Conservation (phyloP, 2,113 vertebrate genomes). For the Vidua macroura region DNA sequence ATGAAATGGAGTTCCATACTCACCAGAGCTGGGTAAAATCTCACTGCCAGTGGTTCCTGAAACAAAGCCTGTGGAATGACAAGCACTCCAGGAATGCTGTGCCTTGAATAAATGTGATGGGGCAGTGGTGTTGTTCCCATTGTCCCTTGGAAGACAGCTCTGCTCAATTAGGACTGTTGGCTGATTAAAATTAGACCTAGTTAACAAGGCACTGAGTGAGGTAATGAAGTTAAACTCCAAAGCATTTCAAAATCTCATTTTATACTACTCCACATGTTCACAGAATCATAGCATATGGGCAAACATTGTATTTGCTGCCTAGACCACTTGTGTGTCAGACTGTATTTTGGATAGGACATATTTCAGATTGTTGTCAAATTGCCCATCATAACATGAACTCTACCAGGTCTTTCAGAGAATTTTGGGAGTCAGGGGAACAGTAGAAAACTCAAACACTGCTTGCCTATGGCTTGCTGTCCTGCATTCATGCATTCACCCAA, state of each 20-base stretch:
- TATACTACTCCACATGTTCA: neutral
- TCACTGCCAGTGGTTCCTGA: neutral
- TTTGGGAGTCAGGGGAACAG: neutral
- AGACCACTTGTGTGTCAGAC: neutral
- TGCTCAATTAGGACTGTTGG: neutral
- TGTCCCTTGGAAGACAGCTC: neutral
- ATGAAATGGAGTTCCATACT: neutral
- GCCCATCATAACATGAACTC: neutral
- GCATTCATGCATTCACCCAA: neutral
- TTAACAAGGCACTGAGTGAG: neutral
- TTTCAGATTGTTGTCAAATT: neutral
- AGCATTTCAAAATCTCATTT: neutral
- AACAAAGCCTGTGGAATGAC: neutral
- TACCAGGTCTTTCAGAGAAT: neutral
- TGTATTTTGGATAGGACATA: neutral
- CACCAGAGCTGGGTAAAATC: neutral
- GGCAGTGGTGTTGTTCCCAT: neutral
- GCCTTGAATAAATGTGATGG: neutral
- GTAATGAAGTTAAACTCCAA: neutral
- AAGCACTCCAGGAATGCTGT: neutral
- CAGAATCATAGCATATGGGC: neutral
- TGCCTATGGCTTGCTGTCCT: neutral
- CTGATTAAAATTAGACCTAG: conserved; percentile 7
- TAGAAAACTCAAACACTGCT: neutral
- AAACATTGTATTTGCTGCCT: neutral